Percentiles rank a stretch among this genome's conserved stretches.
phyloP scores from a whole-genome alignment of 2,888 invertebrate genomes.

The Sipunculus nudus region DNA sequence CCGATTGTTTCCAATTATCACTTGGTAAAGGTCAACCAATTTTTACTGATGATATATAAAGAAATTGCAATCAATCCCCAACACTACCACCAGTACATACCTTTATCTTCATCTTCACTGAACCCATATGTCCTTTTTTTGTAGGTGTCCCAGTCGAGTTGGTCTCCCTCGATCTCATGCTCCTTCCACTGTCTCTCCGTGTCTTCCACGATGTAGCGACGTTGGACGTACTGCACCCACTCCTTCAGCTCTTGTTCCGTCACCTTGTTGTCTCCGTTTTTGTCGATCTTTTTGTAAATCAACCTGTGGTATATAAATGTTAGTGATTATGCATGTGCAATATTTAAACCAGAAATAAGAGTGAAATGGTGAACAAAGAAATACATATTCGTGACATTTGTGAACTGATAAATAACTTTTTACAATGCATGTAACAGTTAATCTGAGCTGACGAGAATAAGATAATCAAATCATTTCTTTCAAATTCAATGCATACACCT shows the following conservation, averaged over 20 bases:
- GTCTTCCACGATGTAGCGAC: slow-evolving; percentile 89
- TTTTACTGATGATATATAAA: too few species aligned
- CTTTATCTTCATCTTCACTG: too few species aligned
- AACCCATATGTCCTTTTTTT: slow-evolving; percentile 88
- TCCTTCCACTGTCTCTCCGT: slow-evolving; percentile 92
- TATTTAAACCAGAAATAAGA: not conserved
- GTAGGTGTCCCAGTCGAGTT: slow-evolving; percentile 83
- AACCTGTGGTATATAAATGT: slow-evolving; percentile 71
- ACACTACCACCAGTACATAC: too few species aligned
- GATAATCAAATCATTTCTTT: too few species aligned
- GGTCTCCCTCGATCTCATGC: slow-evolving; percentile 83
- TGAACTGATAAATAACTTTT: not conserved
- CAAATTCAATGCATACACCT: too few species aligned
- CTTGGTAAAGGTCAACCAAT: too few species aligned
- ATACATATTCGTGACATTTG: not conserved
- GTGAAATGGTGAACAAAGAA: not conserved
- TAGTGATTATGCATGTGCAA: not conserved
- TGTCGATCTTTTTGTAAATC: slow-evolving; percentile 94
- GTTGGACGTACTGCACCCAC: slow-evolving; percentile 96
- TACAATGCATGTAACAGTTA: not conserved
- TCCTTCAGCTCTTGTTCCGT: slow-evolving; percentile 89
- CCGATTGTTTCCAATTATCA: too few species aligned
- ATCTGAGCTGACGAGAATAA: too few species aligned
- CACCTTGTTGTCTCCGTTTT: slow-evolving; percentile 56
- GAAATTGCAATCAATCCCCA: too few species aligned